Percentiles rank a stretch among this genome's conserved stretches.
These are phyloP conservation scores for Leucopternis melanops DNA, from an alignment of 2,113 vertebrate species.

Conservation along the genomic window DNA sequence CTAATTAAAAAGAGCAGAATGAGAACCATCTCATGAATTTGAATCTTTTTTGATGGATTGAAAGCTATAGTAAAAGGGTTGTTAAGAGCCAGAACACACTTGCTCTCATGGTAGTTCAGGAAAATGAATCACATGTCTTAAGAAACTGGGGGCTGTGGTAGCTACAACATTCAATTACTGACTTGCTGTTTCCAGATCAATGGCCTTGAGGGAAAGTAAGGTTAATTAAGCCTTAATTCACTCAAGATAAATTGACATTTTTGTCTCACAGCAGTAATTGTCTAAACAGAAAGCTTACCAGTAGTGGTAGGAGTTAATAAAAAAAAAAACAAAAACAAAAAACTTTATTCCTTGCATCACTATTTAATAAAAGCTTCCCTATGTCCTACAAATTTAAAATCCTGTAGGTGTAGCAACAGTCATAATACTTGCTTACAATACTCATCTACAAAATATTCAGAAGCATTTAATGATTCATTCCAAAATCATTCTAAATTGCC, in stretches of 20 bases:
- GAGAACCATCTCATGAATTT: background rate
- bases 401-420: background rate
- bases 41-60: background rate
- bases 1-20: background rate
- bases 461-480: background rate
- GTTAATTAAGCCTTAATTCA: slow-evolving; percentile 69
- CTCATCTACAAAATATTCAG: background rate
- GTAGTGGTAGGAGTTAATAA: slow-evolving; percentile 8
- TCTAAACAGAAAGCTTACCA: slow-evolving; percentile 33
- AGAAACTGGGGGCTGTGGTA: slow-evolving; percentile 3
- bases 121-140: background rate
- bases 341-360: background rate
- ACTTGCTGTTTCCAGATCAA: slow-evolving; percentile 50
- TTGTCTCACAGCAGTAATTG: slow-evolving; percentile 40
- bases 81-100: background rate
- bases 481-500: background rate
- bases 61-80: background rate
- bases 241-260: slow-evolving; percentile 58
- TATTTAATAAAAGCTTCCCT: background rate
- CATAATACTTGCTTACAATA: background rate
- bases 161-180: slow-evolving; percentile 42
- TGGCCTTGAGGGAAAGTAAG: slow-evolving; percentile 40
- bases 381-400: background rate
- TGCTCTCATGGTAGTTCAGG: background rate
- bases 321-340: background rate